Evolutionary conservation across 2,888 invertebrate species (phyloP).

Genomic region (Apodemia zela): DNA sequence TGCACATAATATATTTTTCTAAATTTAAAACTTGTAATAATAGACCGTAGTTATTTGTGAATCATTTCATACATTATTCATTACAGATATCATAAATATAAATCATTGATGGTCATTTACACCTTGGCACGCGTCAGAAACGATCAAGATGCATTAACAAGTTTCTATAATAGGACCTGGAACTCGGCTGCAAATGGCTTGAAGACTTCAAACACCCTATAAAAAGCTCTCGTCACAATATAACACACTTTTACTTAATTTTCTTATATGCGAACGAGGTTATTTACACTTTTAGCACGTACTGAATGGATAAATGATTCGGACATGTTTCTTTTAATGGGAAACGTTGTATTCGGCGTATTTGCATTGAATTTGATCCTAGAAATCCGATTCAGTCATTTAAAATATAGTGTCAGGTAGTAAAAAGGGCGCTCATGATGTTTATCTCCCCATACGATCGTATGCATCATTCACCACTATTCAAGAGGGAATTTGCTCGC

Average conservation of each 20-base stretch:
- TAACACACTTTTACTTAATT: constrained; percentile 26
- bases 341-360: constrained; percentile 21
- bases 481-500: constrained; percentile 39
- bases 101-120: constrained; percentile 37
- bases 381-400: constrained; percentile 30
- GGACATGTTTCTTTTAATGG: constrained; percentile 18
- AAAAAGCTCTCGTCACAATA: constrained; percentile 33
- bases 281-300: constrained; percentile 15
- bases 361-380: constrained; percentile 37
- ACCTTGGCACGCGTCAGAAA: constrained; percentile 55
- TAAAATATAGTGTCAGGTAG: constrained; percentile 32
- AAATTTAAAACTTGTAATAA: constrained; percentile 1
- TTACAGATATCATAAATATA: constrained; percentile 21
- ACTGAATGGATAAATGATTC: constrained; percentile 17
- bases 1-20: not conserved
- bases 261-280: constrained; percentile 18
- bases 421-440: constrained; percentile 36
- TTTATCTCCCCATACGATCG: constrained; percentile 33
- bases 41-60: not conserved
- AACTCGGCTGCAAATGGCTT: constrained; percentile 46
- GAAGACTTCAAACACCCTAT: constrained; percentile 42
- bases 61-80: constrained; percentile 16
- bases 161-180: constrained; percentile 58
- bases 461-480: constrained; percentile 35
- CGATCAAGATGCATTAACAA: constrained; percentile 47